Evolutionary conservation across 2,888 invertebrate species (phyloP).

Genomic region (Drosophila neonasuta): DNA sequence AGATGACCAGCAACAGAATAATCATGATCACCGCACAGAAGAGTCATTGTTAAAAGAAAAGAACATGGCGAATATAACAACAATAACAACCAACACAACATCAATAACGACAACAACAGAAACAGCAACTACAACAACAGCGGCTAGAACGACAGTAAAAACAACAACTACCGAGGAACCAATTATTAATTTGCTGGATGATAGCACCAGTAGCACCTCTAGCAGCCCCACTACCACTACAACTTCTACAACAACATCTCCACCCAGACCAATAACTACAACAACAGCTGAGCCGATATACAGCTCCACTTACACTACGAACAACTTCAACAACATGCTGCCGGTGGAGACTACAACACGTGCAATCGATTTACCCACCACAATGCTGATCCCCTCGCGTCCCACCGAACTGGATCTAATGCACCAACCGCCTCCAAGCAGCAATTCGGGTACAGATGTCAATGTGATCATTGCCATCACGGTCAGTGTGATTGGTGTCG

Average conservation of each 20-base stretch:
- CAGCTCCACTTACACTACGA: slow-evolving; percentile 32
- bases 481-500: slow-evolving; percentile 90
- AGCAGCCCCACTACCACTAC: slow-evolving; percentile 51
- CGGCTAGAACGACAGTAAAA: slow-evolving; percentile 41
- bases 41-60: slow-evolving; percentile 40
- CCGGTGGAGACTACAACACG: slow-evolving; percentile 40
- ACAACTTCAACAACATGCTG: slow-evolving; percentile 49
- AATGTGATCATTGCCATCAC: slow-evolving; percentile 91
- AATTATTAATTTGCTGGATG: slow-evolving; percentile 68
- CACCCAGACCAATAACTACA: slow-evolving; percentile 36
- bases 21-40: slow-evolving; percentile 38
- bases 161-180: slow-evolving; percentile 63
- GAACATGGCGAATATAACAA: slow-evolving; percentile 52
- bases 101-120: slow-evolving; percentile 28
- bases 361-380: slow-evolving; percentile 26
- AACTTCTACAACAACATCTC: slow-evolving; percentile 29
- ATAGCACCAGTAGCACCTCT: slow-evolving; percentile 67
- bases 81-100: slow-evolving; percentile 34
- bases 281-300: slow-evolving; percentile 50
- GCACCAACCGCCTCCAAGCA: slow-evolving; percentile 59
- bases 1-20: slow-evolving; percentile 38
- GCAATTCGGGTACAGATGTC: slow-evolving; percentile 82
- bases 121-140: slow-evolving; percentile 51
- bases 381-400: slow-evolving; percentile 37
- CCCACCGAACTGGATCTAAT: slow-evolving; percentile 62